Base-by-base conservation (phyloP, 1,140 invertebrate genomes). In the Phenacoccus solenopsis region DNA sequence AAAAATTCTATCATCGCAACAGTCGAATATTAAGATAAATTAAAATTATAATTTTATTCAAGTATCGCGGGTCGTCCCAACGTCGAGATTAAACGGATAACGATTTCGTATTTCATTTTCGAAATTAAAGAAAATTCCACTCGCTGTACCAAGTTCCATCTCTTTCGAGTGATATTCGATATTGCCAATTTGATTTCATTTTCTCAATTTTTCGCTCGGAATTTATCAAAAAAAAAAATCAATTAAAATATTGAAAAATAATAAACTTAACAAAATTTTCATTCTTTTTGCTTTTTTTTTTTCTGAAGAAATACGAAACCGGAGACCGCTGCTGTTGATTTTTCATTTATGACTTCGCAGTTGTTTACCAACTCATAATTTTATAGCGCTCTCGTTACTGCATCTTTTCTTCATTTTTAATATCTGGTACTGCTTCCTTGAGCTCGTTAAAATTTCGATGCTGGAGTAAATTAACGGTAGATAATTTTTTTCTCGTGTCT, bases 21-120 rank as follows among this genome's bases (percentile, higher is more conserved):
- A 5, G 38, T 49, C 38, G 38, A 49, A 49, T 49, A 49, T 49
- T 49, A 49, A 49, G 20, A 49, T 49, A 49, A 49, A 49, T 49
- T 49, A 49, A n/a, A 49, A 49, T 49, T 49, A 49, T 49, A 49
- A 49, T 49, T 49, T 49, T 49, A 49, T 49, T 49, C 38, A 49
- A 49, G n/a, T n/a, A n/a, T n/a, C n/a, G n/a, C n/a, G n/a, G n/a
- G n/a, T n/a, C n/a, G n/a, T n/a, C n/a, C 38, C 16, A 2, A n/a
- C 5, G 13, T 16, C 20, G 38, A 32, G 30, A 49, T 49, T 49
- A 49, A 49, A 49, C n/a, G 20, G 38, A 49, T 49, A 49, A 49
- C 38, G 38, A 49, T 16, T 49, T 49, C 30, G 38, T 16, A 49
- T 49, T 49, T 49, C 13, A 49, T 49, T 49, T 49, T 3, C 5